Base-by-base conservation (phyloP, 2,888 invertebrate species). In the Tinea semifulvella region DNA sequence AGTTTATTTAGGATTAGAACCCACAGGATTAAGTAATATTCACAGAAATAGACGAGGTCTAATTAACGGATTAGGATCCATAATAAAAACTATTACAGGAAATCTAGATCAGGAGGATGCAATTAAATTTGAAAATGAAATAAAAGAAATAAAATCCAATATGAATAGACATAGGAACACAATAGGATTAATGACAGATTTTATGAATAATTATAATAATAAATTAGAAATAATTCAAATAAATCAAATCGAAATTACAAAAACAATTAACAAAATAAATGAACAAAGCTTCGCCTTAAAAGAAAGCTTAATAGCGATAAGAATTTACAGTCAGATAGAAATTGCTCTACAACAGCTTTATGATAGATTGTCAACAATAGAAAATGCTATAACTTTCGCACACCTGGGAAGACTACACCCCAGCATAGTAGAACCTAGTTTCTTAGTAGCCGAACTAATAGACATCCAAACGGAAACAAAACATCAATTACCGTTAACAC, bases 1-100 rank as follows among this genome's bases (percentile, higher is more conserved):
- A 46, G 14, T 44, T 1, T 49, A 48, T 43, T 44, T 52, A 50
- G 50, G 50, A 5, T 45, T 53, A 42, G 46, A 49, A 25, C 49
- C 43, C 16, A 10, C 49, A 46, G 50, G 47, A 0, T 47, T 42
- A 13, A 44, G 17, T 31, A 1, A 36, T 39, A 5, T 13, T 0
- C 44, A 46, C 25, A 44, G 49, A 8, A 18, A 46, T 17, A 50
- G 40, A 44, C 28, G 48, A n/a, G 49, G 49, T 8, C 11, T 50
- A 35, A 48, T 52, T 35, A 40, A 52, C 7, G 52, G 5, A 19
- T 20, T n/a, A 45, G n/a, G 2, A 45, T 45, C 44, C 7, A 36
- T 47, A 44, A 18, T 44, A 42, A 44, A 44, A 35, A 17, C 47
- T 2, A 44, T 47, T 18, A 47, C 47, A 42, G 44, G 47, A 6